A percentile compares a stretch with the other conserved stretches of the same genome.
These are phyloP conservation scores for Dicrurus megarhynchus DNA, from an alignment of 2,113 vertebrate genomes.

Conservation along the genomic window DNA sequence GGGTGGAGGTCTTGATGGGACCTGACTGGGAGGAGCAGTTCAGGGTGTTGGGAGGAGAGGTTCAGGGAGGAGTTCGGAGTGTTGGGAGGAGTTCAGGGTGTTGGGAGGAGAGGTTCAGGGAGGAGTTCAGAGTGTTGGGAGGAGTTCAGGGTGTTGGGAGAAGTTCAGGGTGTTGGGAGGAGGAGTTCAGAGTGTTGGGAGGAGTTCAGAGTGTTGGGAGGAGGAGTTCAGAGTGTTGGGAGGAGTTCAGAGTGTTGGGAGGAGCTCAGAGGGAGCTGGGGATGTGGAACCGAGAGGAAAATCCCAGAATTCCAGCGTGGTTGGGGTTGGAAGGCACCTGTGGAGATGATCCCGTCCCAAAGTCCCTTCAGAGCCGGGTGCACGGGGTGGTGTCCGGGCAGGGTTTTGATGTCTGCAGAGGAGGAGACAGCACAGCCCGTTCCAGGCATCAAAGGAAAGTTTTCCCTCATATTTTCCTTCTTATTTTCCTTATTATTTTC, in stretches of 20 bases:
- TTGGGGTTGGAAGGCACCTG: neutral
- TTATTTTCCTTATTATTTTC: neutral
- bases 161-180: neutral
- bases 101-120: neutral
- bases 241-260: neutral
- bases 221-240: neutral
- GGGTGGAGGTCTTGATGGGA: rapidly evolving
- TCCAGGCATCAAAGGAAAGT: neutral
- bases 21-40: rapidly evolving
- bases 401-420: neutral
- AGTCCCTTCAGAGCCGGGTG: neutral
- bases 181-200: neutral
- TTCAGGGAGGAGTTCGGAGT: neutral
- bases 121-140: too few species aligned
- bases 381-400: neutral
- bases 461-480: neutral
- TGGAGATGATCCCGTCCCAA: rapidly evolving
- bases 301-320: neutral
- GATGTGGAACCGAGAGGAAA: too few species aligned
- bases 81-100: neutral
- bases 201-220: neutral
- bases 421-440: neutral
- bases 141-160: neutral
- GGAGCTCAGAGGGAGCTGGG: too few species aligned
- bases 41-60: neutral